Evolutionary conservation across 2,888 invertebrate genomes (phyloP).

Genomic region (Physocephala rufipes): DNA sequence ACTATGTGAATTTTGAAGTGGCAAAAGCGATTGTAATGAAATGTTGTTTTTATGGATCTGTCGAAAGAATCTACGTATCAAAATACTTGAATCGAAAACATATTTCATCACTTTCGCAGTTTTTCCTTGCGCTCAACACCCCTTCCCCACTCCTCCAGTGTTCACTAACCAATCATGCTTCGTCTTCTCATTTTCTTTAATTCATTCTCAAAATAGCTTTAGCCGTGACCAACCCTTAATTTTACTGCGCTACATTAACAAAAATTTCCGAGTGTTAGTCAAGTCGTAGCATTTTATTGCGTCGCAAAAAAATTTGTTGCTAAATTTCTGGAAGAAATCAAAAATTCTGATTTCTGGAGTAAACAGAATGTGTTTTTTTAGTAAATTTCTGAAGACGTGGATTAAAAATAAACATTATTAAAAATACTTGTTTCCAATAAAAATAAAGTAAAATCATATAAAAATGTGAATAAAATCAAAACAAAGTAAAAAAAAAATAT

Average conservation of each 20-base stretch:
- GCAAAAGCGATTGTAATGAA: not conserved
- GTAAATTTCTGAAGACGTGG: not conserved
- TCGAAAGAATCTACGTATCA: not conserved
- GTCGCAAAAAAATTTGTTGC: slow-evolving; percentile 53
- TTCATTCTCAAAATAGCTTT: not conserved
- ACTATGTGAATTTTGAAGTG: too few relatives aligned
- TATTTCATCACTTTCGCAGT: too few relatives aligned
- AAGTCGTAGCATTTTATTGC: slow-evolving; percentile 53
- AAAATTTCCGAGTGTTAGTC: slow-evolving; percentile 49
- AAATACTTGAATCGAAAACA: not conserved
- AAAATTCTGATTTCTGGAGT: not conserved
- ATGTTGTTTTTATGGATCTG: not conserved
- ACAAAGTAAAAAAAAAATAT: slow-evolving; percentile 2
- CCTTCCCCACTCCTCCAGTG: not conserved
- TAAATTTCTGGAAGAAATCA: slow-evolving; percentile 31
- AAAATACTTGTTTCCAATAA: slow-evolving; percentile 7
- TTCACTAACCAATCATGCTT: too few relatives aligned
- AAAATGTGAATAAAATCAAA: slow-evolving; percentile 9
- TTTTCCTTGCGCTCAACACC: too few relatives aligned
- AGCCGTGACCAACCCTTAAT: slow-evolving; percentile 20
- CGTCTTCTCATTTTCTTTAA: not conserved
- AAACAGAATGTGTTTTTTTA: too few relatives aligned
- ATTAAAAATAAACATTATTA: not conserved
- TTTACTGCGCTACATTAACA: slow-evolving; percentile 21
- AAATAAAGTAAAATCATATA: not conserved